Conservation (phyloP, 1,140 invertebrate species). For the Drosophila tani region DNA sequence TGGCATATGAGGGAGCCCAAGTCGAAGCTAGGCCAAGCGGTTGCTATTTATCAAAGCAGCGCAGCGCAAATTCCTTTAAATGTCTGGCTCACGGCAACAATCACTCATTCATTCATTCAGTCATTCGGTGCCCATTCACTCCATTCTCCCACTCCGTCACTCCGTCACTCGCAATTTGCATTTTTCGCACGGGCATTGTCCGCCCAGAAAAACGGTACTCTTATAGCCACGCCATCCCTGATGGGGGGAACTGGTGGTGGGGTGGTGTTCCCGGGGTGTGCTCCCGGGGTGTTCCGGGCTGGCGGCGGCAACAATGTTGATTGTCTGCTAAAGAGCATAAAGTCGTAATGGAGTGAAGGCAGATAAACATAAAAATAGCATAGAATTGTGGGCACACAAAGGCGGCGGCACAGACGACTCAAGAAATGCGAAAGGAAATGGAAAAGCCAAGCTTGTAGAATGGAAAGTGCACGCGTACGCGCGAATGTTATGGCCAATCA, state of each 20-base stretch:
- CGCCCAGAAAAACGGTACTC: constrained; percentile 25
- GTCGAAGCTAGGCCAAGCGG: constrained; percentile 63
- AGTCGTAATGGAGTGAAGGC: constrained; percentile 82
- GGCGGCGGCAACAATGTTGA: constrained; percentile 68
- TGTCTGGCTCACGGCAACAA: constrained; percentile 57
- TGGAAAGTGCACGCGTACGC: constrained; percentile 77
- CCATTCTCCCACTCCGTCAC: constrained; percentile 50
- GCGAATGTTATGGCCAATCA: constrained; percentile 78
- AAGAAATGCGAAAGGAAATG: constrained; percentile 23
- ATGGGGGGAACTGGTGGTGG: background rate
- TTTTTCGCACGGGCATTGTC: constrained; percentile 76
- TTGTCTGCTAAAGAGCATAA: constrained; percentile 83
- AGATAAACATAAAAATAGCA: constrained; percentile 80
- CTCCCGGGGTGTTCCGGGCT: constrained; percentile 1
- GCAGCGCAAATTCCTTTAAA: constrained; percentile 56
- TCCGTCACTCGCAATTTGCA: constrained; percentile 74
- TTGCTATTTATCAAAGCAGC: constrained; percentile 66
- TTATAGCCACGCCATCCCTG: constrained; percentile 13
- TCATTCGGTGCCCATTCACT: constrained; percentile 50
- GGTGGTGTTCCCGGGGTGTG: background rate
- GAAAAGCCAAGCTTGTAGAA: constrained; percentile 44
- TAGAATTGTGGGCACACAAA: constrained; percentile 81
- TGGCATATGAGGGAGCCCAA: constrained; percentile 69
- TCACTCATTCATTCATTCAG: constrained; percentile 61
- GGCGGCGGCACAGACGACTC: constrained; percentile 27